Percentiles rank a stretch among this genome's conserved stretches.
phyloP scores from a whole-genome alignment of 2,888 invertebrate genomes.

The Creontiades dilutus region DNA sequence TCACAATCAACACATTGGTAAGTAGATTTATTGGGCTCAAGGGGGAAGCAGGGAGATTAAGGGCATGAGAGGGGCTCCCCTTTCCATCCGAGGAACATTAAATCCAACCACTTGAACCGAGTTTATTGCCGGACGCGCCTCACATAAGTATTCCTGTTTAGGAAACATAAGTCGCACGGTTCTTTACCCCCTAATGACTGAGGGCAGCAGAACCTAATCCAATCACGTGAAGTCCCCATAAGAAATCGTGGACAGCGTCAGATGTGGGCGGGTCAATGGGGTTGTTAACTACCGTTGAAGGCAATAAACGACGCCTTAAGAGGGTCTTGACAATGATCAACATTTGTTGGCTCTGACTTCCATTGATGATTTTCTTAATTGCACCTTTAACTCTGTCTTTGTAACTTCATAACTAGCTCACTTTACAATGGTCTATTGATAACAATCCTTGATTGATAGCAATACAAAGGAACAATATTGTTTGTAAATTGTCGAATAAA shows the following conservation, averaged over 20 bases:
- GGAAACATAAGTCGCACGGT: conserved; percentile 12
- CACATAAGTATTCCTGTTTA: conserved; percentile 10
- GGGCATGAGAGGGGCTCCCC: not conserved
- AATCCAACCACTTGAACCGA: conserved; percentile 1
- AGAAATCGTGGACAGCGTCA: not conserved
- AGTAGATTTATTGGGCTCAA: not conserved
- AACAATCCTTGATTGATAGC: no score
- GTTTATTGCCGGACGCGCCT: not conserved
- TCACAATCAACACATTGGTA: not conserved
- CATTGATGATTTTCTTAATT: no score
- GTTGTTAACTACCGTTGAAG: not conserved
- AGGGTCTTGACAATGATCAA: no score
- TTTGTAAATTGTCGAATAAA: no score
- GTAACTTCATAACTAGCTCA: no score
- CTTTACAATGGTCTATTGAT: no score
- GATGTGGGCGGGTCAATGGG: not conserved
- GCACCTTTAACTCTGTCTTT: no score
- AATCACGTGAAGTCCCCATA: conserved; percentile 19
- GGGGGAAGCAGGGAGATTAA: not conserved
- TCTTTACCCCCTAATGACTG: not conserved
- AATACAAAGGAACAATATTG: no score
- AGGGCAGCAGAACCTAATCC: not conserved
- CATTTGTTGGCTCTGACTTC: no score
- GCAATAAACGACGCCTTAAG: not conserved
- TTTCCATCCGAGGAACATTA: not conserved